Evolutionary conservation across 2,113 vertebrate genomes (phyloP), one percentile per base, ranked within the genome.

Genomic region (Toxotes jaculatrix): DNA sequence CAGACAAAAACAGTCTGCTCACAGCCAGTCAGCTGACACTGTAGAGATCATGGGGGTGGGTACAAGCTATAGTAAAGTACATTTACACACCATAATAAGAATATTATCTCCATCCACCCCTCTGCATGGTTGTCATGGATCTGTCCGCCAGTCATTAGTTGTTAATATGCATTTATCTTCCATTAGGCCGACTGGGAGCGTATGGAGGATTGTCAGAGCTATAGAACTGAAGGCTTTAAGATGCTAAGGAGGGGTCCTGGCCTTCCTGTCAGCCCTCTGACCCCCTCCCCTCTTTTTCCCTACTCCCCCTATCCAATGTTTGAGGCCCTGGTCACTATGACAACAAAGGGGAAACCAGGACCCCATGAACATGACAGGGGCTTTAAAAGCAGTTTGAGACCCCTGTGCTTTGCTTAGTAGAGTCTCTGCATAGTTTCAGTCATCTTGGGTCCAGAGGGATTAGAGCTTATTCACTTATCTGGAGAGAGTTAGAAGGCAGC

Each of bases 1-100:
- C 84, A 89, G 88, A 83, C 83, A 73, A 68, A 73, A 88, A 83
- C 83, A 82, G 59, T 73, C 83, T 74, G 66, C 80, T 87, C 85
- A 23, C 79, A 68, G 69, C 27, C 49, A 49, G 63, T 87, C 87
- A 86, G 85, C 85, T 92, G 87, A 85, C 74, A 5, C 82, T 36
- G 60, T 1, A 38, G 51, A 55, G 68, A 23, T 49, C n/a, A 56
- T 38, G 56, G 57, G 32, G 59, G 59, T 27, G 70, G 45, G 40
- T 34, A 8, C 63, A 45, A 40, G 19, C 74, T 4, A 2, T 14
- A 31, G n/a, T 43, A 53, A 14, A 57, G 62, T 66, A 4, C 7
- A 61, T 34, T 34, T 60, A 34, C 19, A 34, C 38, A 17, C 8
- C 14, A 11, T 38, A 17, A 9, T 4, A 40, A 8, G 38, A 7